Evolutionary conservation across 2,797 vertebrate species (phyloP), one percentile per base, ranked within the genome.

Genomic region (Gallirallus australis): DNA sequence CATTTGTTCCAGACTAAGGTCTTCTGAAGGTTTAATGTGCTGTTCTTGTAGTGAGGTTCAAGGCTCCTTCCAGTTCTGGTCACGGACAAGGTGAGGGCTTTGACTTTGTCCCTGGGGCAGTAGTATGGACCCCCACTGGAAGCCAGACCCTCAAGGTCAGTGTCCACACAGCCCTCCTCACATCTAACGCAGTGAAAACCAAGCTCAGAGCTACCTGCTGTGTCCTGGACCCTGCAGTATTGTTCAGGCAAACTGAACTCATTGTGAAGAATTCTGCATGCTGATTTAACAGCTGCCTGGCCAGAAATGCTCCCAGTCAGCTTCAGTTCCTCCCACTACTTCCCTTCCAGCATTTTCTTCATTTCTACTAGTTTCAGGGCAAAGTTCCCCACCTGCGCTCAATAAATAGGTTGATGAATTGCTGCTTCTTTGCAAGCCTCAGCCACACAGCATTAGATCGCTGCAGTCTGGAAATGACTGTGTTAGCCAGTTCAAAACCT

Each of bases 321-420:
- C n/a, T 91, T 94, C 91, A 75, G 7, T 65, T 78, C 88, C 69
- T 90, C 90, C 53, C 77, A 75, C 47, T 88, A 82, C n/a, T 81
- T 90, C 40, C 48, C 78, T 76, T 53, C 27, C 37, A 64, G 20
- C 20, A 54, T 82, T 82, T 81, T 70, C 31, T 40, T 47, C 33
- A 64, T 81, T 90, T 90, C 16, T 75, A 56, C 69, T 57, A 48
- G 65, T 80, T 93, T 71, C 57, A 75, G 20, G 50, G 69, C 15
- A 56, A 91, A 89, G 37, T 45, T 84, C 14, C 56, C 39, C 37
- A 63, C 60, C 52, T 91, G 40, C 57, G 54, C 81, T 85, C 69
- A 81, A 40, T 80, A 79, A 88, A 69, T 28, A 75, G 7, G 7
- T 4, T 81, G 61, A 86, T 86, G 75, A 92, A 81, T 45, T 57